Evolutionary conservation across 2,888 invertebrate species (phyloP).

Genomic region (Ophion obscuratus): DNA sequence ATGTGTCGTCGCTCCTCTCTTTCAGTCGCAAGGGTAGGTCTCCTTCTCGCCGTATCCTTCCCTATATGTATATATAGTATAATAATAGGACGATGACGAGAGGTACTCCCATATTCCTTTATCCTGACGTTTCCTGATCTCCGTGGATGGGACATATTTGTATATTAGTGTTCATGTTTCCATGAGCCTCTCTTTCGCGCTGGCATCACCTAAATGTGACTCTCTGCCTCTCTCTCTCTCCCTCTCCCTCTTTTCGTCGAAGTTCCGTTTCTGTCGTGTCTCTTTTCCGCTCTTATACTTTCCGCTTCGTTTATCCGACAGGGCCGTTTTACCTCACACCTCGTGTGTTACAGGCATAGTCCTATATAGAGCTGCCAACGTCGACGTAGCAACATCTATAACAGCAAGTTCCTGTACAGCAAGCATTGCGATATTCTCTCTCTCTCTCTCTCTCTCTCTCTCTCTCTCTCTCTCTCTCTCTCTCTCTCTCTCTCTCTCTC

Average conservation of each 20-base stretch:
- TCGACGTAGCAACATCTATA: constrained; percentile 80
- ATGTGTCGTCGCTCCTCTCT: constrained; percentile 45
- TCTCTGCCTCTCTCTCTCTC: constrained; percentile 25
- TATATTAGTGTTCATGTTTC: constrained; percentile 21
- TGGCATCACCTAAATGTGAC: constrained; percentile 22
- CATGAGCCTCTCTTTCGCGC: constrained; percentile 46
- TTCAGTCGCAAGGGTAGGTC: constrained; percentile 36
- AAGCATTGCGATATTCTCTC: constrained; percentile 21
- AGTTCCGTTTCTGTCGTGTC: constrained; percentile 11
- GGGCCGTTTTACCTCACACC: constrained; percentile 55
- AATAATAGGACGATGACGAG: constrained; percentile 25
- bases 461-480: constrained; percentile 43
- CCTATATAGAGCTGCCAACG: constrained; percentile 51
- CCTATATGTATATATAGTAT: constrained; percentile 17
- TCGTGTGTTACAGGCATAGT: neutral
- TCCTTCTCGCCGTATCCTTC: constrained; percentile 34
- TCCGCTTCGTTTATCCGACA: constrained; percentile 43
- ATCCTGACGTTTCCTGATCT: constrained; percentile 40
- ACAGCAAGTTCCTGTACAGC: constrained; percentile 74
- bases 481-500: constrained; percentile 11
- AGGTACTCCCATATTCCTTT: constrained; percentile 45
- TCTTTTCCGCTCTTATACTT: constrained; percentile 31
- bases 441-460: constrained; percentile 41
- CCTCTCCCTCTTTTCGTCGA: constrained; percentile 22
- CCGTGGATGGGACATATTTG: constrained; percentile 19